phyloP scores from a whole-genome alignment of 1,140 invertebrate genomes.

The Choristoneura fumiferana region DNA sequence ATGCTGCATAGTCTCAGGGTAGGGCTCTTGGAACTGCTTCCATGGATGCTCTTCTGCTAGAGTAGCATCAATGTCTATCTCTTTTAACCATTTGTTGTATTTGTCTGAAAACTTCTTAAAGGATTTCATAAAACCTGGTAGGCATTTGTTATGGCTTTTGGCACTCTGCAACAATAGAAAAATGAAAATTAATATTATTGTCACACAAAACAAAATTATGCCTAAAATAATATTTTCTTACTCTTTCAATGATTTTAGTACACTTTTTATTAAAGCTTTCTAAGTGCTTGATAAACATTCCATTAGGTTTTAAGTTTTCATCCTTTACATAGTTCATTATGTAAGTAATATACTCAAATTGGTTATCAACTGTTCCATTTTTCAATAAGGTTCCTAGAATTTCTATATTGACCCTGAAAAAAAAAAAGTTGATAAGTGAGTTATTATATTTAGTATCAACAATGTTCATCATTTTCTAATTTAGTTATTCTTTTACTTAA shows the following conservation, averaged over 20 bases:
- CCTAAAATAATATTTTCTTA: slow-evolving; percentile 21
- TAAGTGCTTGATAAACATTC: slow-evolving; percentile 79
- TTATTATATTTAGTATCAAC: slow-evolving; percentile 27
- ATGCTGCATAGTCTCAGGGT: slow-evolving; percentile 58
- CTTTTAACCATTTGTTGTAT: slow-evolving; percentile 76
- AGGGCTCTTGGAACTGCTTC: slow-evolving; percentile 74
- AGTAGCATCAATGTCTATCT: slow-evolving; percentile 72
- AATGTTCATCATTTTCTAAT: slow-evolving; percentile 19
- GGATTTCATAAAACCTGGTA: slow-evolving; percentile 31
- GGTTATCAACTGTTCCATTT: slow-evolving; percentile 77
- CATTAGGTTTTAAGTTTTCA: slow-evolving; percentile 81
- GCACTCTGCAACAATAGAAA: slow-evolving; percentile 35
- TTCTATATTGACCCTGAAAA: slow-evolving; percentile 83
- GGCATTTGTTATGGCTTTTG: slow-evolving; percentile 20
- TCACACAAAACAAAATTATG: slow-evolving; percentile 2
- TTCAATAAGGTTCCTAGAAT: slow-evolving; percentile 85
- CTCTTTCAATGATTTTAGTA: slow-evolving; percentile 42
- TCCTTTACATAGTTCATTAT: slow-evolving; percentile 82
- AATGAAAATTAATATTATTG: slow-evolving; percentile 6
- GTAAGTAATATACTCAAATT: slow-evolving; percentile 83
- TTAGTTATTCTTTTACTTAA: slow-evolving; percentile 72
- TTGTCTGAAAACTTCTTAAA: slow-evolving; percentile 55
- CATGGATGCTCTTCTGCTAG: slow-evolving; percentile 80
- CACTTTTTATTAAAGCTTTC: slow-evolving; percentile 77
- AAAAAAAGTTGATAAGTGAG: slow-evolving; percentile 29